Evolutionary conservation across 2,113 vertebrate species (phyloP), one percentile per base, ranked within the genome.

Genomic region (Eolophus roseicapilla): DNA sequence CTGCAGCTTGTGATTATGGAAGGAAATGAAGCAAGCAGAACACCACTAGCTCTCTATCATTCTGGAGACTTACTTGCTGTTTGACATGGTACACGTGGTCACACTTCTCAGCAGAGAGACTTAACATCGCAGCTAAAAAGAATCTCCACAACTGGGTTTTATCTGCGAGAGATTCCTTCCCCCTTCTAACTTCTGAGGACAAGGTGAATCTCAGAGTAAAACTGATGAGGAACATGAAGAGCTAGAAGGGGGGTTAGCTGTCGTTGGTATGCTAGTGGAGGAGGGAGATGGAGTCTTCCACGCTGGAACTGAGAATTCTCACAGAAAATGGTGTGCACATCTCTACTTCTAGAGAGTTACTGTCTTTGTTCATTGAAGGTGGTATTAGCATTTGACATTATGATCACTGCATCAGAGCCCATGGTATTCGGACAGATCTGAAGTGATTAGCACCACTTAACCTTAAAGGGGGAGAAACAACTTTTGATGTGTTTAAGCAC

Each of bases 21-120:
- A 90, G 68, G 69, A 92, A 92, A 67, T 82, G n/a, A 86, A 90
- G 81, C 75, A 67, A 82, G 78, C 37, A 93, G 68, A 79, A 68
- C 7, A 7, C 79, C 27, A 47, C 59, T 50, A 73, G 59, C 59
- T 49, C 15, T 65, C 60, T 60, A 0, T 76, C 62, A 49, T 90
- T 82, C 59, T 92, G 44, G 25, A 82, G 74, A 60, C 27, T 82
- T 75, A 50, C 43, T 86, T 86, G 41, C 49, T 77, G 14, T 4
- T 74, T 92, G 57, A 29, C 13, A 5, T 37, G 20, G 35, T 87
- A 11, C 39, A 24, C 41, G 31, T 39, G 57, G 20, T 88, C 67
- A 50, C 35, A 14, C 28, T 75, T 70, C 43, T 85, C n/a, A 69
- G 52, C n/a, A 39, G 9, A 71, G 53, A 13, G n/a, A 12, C 52